Base-by-base conservation (phyloP, 2,113 vertebrate species). In the Archilochus colubris region DNA sequence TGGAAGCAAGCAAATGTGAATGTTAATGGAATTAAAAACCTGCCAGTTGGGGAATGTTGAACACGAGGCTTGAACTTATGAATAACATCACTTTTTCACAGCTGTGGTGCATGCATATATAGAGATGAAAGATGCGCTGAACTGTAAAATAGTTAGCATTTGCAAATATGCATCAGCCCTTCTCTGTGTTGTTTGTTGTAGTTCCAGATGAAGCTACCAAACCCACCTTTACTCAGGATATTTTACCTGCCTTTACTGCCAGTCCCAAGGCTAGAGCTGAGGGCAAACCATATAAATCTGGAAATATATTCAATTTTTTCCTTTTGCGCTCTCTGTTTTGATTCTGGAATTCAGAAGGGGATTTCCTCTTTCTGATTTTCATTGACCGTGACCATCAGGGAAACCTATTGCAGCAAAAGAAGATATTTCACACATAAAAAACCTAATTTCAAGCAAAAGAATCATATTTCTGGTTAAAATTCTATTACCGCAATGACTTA, bases 1-100 rank as follows among this genome's bases (percentile, higher is more conserved):
- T 14, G 40, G 83, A 91, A 94, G 50, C 17, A 79, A 93, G 50
- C 6, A 63, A 92, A 89, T 89, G 54, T 75, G 86, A 93, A 90
- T 92, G 83, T 38, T 93, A 91, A 94, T 81, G 80, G 84, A 79
- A 91, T 93, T 92, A 95, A 85, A 82, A 68, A 9, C 50, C 84
- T 93, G 66, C 54, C 86, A 76, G 13, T 81, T 85, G 62, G 46
- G 74, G 67, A 73, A 92, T 28, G 54, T 24, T 79, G 30, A 57
- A 40, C 33, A 73, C 2, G 10, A 81, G 62, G 24, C 46, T 89
- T 93, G 91, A 92, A 72, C 88, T 92, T 82, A 57, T 0, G 3
- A 82, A 69, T 61, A 76, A 44, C 0, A 0, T 83, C 62, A 54
- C 36, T 92, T 86, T 88, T 86, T 86, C 91, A 72, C 3, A 7